phyloP scores from a whole-genome alignment of 1,140 invertebrate species.

The Sarcophaga peregrina region DNA sequence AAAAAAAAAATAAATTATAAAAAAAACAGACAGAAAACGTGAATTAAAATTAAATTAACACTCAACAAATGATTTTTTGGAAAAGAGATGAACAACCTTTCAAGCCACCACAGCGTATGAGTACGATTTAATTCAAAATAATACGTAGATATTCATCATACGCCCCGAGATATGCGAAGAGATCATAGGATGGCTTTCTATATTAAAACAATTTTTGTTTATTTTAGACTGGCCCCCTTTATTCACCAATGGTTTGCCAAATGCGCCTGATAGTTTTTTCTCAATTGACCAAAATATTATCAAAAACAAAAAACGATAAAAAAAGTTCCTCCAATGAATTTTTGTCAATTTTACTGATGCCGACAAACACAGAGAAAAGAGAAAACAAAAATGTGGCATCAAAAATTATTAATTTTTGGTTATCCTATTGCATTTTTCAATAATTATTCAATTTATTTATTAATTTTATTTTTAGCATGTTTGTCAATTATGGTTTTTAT shows the following conservation, averaged over 20 bases:
- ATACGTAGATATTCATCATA: not conserved
- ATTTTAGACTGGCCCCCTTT: not conserved
- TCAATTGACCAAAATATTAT: not conserved
- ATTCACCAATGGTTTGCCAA: not conserved
- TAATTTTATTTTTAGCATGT: too few relatives aligned
- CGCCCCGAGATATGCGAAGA: too few relatives aligned
- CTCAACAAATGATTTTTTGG: conserved; percentile 12
- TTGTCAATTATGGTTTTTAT: too few relatives aligned
- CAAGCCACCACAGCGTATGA: not conserved
- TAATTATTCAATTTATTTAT: too few relatives aligned
- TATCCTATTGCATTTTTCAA: too few relatives aligned
- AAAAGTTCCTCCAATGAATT: not conserved
- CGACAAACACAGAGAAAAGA: too few relatives aligned
- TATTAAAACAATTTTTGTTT: too few relatives aligned
- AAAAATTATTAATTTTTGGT: too few relatives aligned
- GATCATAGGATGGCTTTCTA: too few relatives aligned
- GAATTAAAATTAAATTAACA: conserved; percentile 17
- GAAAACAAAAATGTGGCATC: too few relatives aligned
- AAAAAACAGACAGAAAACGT: not conserved
- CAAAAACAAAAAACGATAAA: too few relatives aligned
- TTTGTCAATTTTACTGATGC: not conserved
- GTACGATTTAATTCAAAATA: not conserved
- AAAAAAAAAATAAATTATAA: not conserved
- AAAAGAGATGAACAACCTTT: not conserved
- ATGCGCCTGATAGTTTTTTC: not conserved